A percentile compares a stretch with the other conserved stretches of the same genome.
Evolutionary conservation across 1,140 invertebrate genomes (phyloP).

Genomic region (Tetramorium alpestre): DNA sequence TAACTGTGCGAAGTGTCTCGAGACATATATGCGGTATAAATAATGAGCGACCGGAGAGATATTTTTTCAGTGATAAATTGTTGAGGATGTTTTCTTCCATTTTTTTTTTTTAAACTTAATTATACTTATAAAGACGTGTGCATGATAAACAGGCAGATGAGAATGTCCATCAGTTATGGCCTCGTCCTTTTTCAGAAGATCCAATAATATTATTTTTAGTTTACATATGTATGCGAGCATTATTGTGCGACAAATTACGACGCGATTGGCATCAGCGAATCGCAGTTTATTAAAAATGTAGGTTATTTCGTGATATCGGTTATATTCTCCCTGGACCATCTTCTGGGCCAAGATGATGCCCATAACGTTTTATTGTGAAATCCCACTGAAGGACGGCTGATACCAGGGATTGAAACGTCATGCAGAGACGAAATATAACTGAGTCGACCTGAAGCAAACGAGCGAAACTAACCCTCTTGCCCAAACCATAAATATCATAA

Average conservation of each 20-base stretch:
- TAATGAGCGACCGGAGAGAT: background rate
- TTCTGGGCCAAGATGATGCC: constrained; percentile 37
- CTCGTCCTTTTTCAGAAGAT: background rate
- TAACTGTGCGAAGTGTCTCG: constrained; percentile 35
- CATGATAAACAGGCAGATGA: background rate
- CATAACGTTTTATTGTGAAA: constrained; percentile 41
- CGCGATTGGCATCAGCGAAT: background rate
- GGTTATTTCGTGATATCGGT: constrained; percentile 44
- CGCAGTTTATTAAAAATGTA: constrained; percentile 55
- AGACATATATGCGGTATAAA: background rate
- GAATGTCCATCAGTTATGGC: background rate
- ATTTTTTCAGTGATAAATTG: background rate
- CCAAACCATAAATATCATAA: constrained; percentile 40
- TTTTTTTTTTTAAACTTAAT: background rate
- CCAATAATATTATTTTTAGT: background rate
- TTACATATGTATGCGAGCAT: background rate
- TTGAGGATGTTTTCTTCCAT: background rate
- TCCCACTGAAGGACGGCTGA: background rate
- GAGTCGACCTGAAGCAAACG: background rate
- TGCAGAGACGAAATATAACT: background rate
- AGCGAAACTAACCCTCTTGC: constrained; percentile 13
- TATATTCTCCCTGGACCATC: constrained; percentile 17
- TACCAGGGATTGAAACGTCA: background rate
- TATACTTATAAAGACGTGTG: background rate
- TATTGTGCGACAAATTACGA: background rate